Evolutionary conservation across 1,140 invertebrate genomes (phyloP).

Genomic region (Drosophila willistoni): DNA sequence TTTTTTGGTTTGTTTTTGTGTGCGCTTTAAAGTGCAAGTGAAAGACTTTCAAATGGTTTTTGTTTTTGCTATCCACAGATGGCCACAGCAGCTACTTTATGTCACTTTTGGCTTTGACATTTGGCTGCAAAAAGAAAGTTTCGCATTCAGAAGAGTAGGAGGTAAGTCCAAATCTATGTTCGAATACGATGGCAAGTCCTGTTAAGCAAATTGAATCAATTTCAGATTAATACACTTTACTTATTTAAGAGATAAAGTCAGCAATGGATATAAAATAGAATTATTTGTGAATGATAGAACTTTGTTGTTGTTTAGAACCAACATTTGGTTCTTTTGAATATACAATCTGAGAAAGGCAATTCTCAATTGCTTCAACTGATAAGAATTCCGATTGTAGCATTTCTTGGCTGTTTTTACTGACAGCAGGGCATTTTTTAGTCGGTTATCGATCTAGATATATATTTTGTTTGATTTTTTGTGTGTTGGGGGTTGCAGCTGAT

Average conservation of each 20-base stretch:
- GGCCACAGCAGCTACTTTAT: constrained; percentile 44
- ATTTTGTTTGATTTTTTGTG: constrained; percentile 25
- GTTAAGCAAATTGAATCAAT: constrained; percentile 68
- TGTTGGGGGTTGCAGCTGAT: constrained; percentile 51
- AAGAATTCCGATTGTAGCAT: no score
- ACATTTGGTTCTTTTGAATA: no score
- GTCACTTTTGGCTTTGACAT: constrained; percentile 48
- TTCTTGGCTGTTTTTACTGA: no score
- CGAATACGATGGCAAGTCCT: not conserved
- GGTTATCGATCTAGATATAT: not conserved
- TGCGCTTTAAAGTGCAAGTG: constrained; percentile 35
- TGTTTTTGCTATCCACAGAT: not conserved
- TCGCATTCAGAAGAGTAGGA: constrained; percentile 3
- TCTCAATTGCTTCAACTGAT: no score
- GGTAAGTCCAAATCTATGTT: not conserved
- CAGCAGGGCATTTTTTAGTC: no score
- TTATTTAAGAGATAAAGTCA: no score
- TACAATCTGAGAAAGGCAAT: no score
- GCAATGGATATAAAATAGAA: no score
- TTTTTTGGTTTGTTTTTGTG: constrained; percentile 13
- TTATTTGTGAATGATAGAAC: no score
- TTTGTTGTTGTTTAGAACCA: no score
- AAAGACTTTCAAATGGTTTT: constrained; percentile 27
- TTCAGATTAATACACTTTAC: constrained; percentile 41
- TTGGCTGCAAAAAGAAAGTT: constrained; percentile 56